These are phyloP conservation scores for Sebastes steindachneri DNA, from an alignment of 2,797 vertebrate species.

Conservation along the genomic window DNA sequence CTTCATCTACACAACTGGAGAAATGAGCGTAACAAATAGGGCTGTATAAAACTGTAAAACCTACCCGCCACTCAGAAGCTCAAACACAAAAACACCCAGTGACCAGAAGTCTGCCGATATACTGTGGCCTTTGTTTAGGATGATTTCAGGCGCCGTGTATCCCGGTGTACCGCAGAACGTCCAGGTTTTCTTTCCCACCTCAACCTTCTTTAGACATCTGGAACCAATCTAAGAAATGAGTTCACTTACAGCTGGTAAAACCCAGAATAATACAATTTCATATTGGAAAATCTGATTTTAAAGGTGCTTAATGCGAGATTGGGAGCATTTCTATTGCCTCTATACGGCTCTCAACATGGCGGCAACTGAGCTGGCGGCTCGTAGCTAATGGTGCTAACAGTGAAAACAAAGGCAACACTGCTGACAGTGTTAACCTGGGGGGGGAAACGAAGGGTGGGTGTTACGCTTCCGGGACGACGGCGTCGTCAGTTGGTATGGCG, in stretches of 20 bases:
- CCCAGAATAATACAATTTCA: background rate
- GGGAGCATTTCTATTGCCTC: no score
- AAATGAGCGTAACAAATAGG: background rate
- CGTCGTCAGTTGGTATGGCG: no score
- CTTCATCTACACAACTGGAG: background rate
- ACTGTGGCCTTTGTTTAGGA: constrained; percentile 80
- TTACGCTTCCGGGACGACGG: fast-evolving
- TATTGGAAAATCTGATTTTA: background rate
- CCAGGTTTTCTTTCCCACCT: constrained; percentile 81
- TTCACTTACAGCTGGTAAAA: background rate
- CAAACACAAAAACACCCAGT: constrained; percentile 83
- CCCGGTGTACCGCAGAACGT: constrained; percentile 84
- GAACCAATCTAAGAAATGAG: constrained; percentile 75
- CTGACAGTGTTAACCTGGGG: no score
- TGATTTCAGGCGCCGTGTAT: constrained; percentile 85
- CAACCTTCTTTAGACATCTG: constrained; percentile 80
- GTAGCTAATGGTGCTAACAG: no score
- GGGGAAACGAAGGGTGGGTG: no score
- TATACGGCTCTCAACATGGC: fast-evolving
- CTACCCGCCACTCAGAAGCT: constrained; percentile 83
- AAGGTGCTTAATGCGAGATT: no score
- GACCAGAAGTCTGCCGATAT: constrained; percentile 82
- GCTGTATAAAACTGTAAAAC: constrained; percentile 4
- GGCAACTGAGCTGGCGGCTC: no score
- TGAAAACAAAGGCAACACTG: no score